Evolutionary conservation across 1,140 invertebrate genomes (phyloP), one percentile per base, ranked within the genome.

Genomic region (Aphelinus atriplicis): DNA sequence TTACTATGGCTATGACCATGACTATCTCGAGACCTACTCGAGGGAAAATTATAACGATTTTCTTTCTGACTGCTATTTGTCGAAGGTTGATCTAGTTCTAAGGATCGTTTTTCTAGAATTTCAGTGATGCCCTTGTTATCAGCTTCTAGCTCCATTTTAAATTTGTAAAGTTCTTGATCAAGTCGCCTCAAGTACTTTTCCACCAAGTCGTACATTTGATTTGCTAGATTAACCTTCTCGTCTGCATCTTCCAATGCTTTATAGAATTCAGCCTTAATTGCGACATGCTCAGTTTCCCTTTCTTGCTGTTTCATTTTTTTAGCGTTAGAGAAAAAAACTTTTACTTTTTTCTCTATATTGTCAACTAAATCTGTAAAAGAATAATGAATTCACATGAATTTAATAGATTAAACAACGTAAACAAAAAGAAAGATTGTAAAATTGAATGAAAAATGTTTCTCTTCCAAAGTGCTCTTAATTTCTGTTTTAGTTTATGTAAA

Each of bases 121-220:
- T 98, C 97, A 7, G 98, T 99, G 61, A 99, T 98, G 26, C 98
- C 98, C 79, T 97, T 95, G 89, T 99, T 97, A 86, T 99, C 97
- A 46, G 97, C 97, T 89, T 99, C 98, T 58, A 99, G 84, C 89
- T 99, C 98, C 91, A 98, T 96, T 89, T 99, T 99, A 86, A 99
- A 99, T 87, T 99, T 99, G 79, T 96, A 93, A 51, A 98, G 85
- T 85, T 99, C 98, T 83, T 95, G 95, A 84, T 99, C 97, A 62
- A 99, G 88, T 87, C 96, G 91, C 75, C 97, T 89, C 79, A 97
- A 90, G 89, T 98, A 98, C 83, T 96, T 92, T 82, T 98, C 95
- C 66, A 99, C 96, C 78, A 98, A 89, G 80, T 98, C 97, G 85
- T 96, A 95, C 90, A 98, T 96, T 88, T 97, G 95, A 85, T 94